Conservation (phyloP, 2,888 invertebrate genomes). For the Trichogramma evanescens region DNA sequence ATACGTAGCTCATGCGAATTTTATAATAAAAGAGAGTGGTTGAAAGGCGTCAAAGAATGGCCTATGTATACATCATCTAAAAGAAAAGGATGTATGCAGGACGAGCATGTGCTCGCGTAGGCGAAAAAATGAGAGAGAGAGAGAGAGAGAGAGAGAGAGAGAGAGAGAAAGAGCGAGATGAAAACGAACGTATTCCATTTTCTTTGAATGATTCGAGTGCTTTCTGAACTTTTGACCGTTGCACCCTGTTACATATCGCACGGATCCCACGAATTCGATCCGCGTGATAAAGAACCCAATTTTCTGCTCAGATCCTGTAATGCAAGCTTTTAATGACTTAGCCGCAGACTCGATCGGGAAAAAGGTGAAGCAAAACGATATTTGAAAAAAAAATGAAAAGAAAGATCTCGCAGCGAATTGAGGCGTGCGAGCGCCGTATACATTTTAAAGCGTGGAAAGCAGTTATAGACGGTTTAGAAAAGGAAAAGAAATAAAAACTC, state of each 20-base stretch:
- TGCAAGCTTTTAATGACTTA: too few species aligned
- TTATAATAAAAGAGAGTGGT: not conserved
- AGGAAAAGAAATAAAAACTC: slow-evolving; percentile 18
- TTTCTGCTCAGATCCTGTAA: too few species aligned
- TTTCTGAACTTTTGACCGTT: slow-evolving; percentile 16
- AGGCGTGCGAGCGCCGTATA: not conserved
- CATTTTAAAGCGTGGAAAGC: too few species aligned
- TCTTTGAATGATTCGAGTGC: slow-evolving; percentile 16
- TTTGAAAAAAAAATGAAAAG: too few species aligned
- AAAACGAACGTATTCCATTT: slow-evolving; percentile 7
- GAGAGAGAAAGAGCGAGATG: too few species aligned
- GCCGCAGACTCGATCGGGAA: too few species aligned
- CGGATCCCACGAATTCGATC: not conserved
- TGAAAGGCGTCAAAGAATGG: not conserved
- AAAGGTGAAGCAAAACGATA: not conserved
- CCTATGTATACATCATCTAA: too few species aligned
- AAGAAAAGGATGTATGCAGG: too few species aligned
- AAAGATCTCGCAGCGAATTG: not conserved
- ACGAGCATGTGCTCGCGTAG: not conserved
- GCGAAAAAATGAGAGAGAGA: not conserved
- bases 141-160: too few species aligned
- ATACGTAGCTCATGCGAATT: not conserved
- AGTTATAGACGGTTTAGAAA: not conserved
- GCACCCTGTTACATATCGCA: slow-evolving; percentile 2
- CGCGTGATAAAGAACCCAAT: too few species aligned